Base-by-base conservation (phyloP, 2,888 invertebrate species). In the Brachypterus glaber region DNA sequence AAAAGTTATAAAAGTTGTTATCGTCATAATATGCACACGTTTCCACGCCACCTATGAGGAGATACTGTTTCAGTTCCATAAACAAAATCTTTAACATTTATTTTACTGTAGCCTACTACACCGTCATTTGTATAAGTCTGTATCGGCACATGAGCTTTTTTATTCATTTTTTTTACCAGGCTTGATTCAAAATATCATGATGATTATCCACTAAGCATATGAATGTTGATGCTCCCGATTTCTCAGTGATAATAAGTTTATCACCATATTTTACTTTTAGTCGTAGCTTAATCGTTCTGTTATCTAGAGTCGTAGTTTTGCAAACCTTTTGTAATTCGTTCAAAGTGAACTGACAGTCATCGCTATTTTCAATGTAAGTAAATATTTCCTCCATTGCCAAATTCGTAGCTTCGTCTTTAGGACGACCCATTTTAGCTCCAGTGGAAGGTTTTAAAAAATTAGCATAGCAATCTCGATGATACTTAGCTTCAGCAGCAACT, bases 351-450 rank as follows among this genome's bases (percentile, higher is more conserved):
- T 51, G 51, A 34, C 48, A 51, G 34, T 49, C 46, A 45, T 47
- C 50, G 50, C 54, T 52, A 53, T 52, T 58, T 58, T 62, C 56
- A 39, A 61, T 59, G 48, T 45, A 49, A 21, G 43, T 32, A 43
- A 55, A 58, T 49, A 55, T 55, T 54, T 60, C 54, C 39, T 59
- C 52, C 56, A 62, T 58, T 40, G 53, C 57, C 33, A 42, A 27
- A 46, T 54, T 52, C 33, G 37, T 48, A 43, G 48, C 17, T 41
- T 55, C 53, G 39, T 47, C 48, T 57, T 55, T 18, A 48, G 55
- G 57, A 54, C 57, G 56, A 49, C 58, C 57, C 17, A 51, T 33
- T 56, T 56, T 51, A 57, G 11, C 39, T 15, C 55, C 55, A 49
- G 51, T 58, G 32, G 36, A 30, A 27, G 54, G 55, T 54, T 41